Percentiles rank a stretch among this genome's conserved stretches.
These are phyloP conservation scores for Silurus meridionalis DNA, from an alignment of 2,113 vertebrate species.

Conservation along the genomic window DNA sequence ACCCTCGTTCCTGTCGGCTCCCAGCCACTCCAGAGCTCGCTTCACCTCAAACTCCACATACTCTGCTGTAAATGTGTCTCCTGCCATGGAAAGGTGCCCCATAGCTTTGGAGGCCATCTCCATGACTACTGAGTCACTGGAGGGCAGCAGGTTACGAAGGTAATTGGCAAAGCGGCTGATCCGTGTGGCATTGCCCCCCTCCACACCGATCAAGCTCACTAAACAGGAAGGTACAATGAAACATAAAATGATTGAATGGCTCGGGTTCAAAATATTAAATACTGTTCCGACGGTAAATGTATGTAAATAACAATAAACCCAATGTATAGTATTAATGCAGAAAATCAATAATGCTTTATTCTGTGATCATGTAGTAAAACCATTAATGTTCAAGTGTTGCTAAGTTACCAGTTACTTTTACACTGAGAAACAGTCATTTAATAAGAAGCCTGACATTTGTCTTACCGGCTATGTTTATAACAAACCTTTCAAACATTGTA, in stretches of 20 bases:
- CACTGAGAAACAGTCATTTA: background rate
- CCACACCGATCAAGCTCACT: conserved; percentile 97
- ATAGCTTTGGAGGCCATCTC: conserved; percentile 99
- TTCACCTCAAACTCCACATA: conserved; percentile 99
- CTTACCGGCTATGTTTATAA: background rate
- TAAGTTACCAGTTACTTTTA: background rate
- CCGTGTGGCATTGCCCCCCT: conserved; percentile 94
- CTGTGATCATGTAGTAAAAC: background rate
- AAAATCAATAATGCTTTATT: background rate
- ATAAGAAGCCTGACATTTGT: background rate
- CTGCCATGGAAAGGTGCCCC: conserved; percentile 93
- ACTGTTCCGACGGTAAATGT: background rate
- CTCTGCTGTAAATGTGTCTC: conserved; percentile 96
- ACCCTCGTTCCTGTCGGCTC: conserved; percentile 94
- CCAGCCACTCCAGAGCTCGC: conserved; percentile 95
- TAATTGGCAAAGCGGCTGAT: conserved; percentile 98
- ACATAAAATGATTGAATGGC: background rate
- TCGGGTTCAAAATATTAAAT: background rate
- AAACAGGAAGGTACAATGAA: conserved; percentile 46
- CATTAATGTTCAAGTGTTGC: background rate
- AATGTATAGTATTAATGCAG: background rate
- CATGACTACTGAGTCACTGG: conserved; percentile 94
- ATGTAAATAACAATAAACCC: background rate
- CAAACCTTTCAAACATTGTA: background rate
- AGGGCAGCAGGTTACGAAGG: conserved; percentile 93